phyloP scores from a whole-genome alignment of 2,797 vertebrate species.

The Sparus aurata region DNA sequence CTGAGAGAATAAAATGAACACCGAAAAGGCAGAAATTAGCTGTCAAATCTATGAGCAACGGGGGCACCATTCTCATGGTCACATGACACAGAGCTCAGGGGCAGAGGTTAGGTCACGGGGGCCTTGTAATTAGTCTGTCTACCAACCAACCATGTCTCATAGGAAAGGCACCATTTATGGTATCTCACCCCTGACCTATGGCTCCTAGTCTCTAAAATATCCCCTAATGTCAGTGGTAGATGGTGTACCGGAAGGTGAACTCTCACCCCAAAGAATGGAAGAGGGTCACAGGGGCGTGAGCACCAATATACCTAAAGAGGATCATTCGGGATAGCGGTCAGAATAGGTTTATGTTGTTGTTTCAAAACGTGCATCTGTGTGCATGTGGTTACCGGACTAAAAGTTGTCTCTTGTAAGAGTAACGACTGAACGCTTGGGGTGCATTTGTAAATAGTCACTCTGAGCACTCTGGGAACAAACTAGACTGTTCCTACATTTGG shows the following conservation, averaged over 20 bases:
- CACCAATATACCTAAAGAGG: constrained; percentile 17
- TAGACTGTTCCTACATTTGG: too few relatives aligned
- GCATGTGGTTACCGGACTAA: not conserved
- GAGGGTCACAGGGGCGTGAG: constrained; percentile 22
- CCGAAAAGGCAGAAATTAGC: not conserved
- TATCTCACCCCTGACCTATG: constrained; percentile 82
- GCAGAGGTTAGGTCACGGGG: constrained; percentile 82
- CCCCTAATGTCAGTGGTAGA: constrained; percentile 47
- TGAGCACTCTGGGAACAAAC: too few relatives aligned
- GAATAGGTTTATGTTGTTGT: constrained; percentile 14
- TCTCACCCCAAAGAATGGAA: constrained; percentile 48
- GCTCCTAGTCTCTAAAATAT: constrained; percentile 76
- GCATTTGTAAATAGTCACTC: too few relatives aligned
- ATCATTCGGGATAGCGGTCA: constrained; percentile 27
- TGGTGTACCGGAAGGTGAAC: constrained; percentile 51
- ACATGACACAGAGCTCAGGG: constrained; percentile 63
- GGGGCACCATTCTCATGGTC: constrained; percentile 45
- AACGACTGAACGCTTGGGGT: not conserved
- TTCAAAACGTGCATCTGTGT: constrained; percentile 9
- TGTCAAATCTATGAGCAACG: not conserved
- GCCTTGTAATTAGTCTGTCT: constrained; percentile 76
- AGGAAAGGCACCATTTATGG: constrained; percentile 74
- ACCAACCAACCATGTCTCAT: constrained; percentile 71
- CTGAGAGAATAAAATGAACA: not conserved
- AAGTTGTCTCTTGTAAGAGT: not conserved